Base-by-base conservation (phyloP, 2,888 invertebrate genomes). In the Plusia festucae region DNA sequence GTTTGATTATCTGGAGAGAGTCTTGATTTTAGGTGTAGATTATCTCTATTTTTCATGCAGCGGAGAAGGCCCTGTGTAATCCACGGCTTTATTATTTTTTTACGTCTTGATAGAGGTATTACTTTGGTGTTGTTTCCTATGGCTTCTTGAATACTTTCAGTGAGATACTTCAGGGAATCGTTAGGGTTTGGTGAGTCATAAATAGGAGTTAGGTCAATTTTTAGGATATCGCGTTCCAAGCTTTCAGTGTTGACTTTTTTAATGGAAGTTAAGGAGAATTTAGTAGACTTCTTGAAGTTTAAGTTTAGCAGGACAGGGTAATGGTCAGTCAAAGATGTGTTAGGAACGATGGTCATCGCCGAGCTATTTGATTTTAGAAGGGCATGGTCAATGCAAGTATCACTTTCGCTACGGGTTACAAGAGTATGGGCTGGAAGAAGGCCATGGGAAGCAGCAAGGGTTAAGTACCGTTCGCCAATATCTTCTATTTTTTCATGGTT, bases 11-110 rank as follows among this genome's bases (percentile, higher is more conserved):
- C n/a, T 27, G 52, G 52, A 7, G 15, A 4, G 1, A 8, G 5
- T 53, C 27, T 53, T 0, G 27, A 15, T n/a, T 27, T 53, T 27
- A n/a, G 15, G 27, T 53, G 52, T 16, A 53, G 13, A 6, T 7
- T 27, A n/a, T 53, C 52, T 24, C 52, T 53, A 13, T 53, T 53
- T 27, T 24, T 53, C 5, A 53, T 53, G 27, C 52, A 53, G n/a
- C 52, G 52, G n/a, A 53, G 8, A 7, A 53, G 8, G 5, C 15
- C 52, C 2, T 7, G n/a, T 5, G 52, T 27, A 13, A n/a, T 52
- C 52, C 52, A 27, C n/a, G 15, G 52, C 5, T 52, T 52, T 1
- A 27, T 53, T 4, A 53, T 53, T 53, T 5, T 53, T 2, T 13
- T 13, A 1, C 27, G 15, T 15, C 22, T 53, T 2, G 53, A 15